Conservation (phyloP, 1,140 invertebrate genomes). For the Camponotus floridanus region DNA sequence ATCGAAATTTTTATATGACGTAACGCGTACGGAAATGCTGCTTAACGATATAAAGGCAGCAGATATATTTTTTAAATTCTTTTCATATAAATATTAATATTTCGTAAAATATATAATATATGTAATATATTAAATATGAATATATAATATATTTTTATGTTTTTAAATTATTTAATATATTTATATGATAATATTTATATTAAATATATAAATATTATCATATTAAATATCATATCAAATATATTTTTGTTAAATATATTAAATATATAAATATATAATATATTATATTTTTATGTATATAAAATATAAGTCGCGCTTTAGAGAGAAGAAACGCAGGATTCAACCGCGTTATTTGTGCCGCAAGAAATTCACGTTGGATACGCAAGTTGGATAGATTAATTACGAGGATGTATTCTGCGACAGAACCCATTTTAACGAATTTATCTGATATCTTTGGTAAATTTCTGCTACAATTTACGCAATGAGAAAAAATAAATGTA, state of each 20-base stretch:
- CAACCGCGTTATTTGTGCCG: not conserved
- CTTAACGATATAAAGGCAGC: conserved; percentile 3
- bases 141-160: too few relatives aligned
- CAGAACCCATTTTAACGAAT: conserved; percentile 22
- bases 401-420: not conserved
- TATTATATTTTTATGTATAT: too few relatives aligned
- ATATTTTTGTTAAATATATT: too few relatives aligned
- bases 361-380: not conserved
- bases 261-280: not conserved
- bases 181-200: too few relatives aligned
- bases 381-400: conserved; percentile 2
- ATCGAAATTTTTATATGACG: conserved; percentile 10
- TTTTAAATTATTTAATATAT: too few relatives aligned
- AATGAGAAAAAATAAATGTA: not conserved
- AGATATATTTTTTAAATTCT: conserved; percentile 28
- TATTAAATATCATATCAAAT: too few relatives aligned
- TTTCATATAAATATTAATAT: conserved; percentile 33
- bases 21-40: conserved; percentile 1
- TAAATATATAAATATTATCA: too few relatives aligned
- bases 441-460: conserved; percentile 19
- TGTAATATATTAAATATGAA: not conserved
- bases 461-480: not conserved
- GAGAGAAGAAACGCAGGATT: not conserved
- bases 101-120: not conserved
- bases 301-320: too few relatives aligned